Percentiles rank a stretch among this genome's conserved stretches.
Conservation (phyloP, 2,888 invertebrate genomes). For the Dermolepida albohirtum region DNA sequence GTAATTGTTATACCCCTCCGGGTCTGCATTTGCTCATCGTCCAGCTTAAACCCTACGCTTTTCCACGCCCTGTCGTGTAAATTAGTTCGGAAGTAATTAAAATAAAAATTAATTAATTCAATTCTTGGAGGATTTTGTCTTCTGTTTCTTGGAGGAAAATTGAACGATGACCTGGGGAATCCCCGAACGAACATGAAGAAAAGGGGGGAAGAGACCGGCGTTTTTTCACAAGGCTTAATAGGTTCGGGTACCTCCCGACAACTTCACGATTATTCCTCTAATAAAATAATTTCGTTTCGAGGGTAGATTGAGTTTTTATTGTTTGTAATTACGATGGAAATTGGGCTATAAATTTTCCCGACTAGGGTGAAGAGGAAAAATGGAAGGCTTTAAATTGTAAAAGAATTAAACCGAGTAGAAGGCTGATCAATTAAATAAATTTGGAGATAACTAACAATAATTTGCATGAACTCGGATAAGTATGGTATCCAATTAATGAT, state of each 20-base stretch:
- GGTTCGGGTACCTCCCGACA: neutral
- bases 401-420: no score
- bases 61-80: conserved; percentile 5
- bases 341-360: conserved; percentile 27
- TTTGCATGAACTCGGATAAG: no score
- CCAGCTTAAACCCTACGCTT: neutral
- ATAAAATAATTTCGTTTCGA: conserved; percentile 33
- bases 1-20: conserved; percentile 11
- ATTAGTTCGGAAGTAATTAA: conserved; percentile 32
- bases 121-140: conserved; percentile 6
- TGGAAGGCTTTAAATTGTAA: no score
- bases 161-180: conserved; percentile 3
- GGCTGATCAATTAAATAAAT: no score
- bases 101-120: conserved; percentile 35
- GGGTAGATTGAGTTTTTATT: conserved; percentile 32
- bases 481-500: no score
- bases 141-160: conserved; percentile 1
- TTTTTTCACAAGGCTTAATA: conserved; percentile 6
- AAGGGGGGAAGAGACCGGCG: neutral
- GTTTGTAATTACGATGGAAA: conserved; percentile 35
- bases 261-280: conserved; percentile 22
- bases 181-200: neutral
- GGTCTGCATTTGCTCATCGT: neutral
- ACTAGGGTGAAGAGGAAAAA: no score
- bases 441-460: no score